phyloP scores from a whole-genome alignment of 2,113 vertebrate genomes.

The Brachyhypopomus occidentalis region DNA sequence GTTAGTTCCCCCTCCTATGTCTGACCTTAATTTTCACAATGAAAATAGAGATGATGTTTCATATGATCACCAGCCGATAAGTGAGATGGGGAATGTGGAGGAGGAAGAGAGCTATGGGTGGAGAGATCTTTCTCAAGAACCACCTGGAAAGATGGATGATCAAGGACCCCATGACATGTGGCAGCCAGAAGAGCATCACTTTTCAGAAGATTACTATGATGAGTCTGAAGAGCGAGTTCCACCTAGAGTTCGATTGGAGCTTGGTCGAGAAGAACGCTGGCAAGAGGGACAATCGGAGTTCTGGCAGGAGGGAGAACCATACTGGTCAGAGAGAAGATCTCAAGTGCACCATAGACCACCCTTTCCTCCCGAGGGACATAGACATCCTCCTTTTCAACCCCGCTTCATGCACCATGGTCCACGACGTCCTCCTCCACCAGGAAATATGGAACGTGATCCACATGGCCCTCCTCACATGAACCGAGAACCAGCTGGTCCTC shows the following conservation, averaged over 20 bases:
- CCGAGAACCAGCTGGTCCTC: slow-evolving; percentile 66
- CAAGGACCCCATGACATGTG: slow-evolving; percentile 66
- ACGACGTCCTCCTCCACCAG: slow-evolving; percentile 67
- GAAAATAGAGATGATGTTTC: slow-evolving; percentile 47
- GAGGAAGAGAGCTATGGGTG: slow-evolving; percentile 66
- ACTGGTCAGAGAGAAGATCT: slow-evolving; percentile 82
- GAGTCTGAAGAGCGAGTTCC: slow-evolving; percentile 70
- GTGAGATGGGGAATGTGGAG: slow-evolving; percentile 51
- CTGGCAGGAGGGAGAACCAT: slow-evolving; percentile 79
- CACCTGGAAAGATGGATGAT: slow-evolving; percentile 66
- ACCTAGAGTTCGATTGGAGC: slow-evolving; percentile 70
- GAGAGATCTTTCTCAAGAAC: slow-evolving; percentile 69
- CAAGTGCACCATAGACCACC: slow-evolving; percentile 74
- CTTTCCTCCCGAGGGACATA: slow-evolving; percentile 69
- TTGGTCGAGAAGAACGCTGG: slow-evolving; percentile 81
- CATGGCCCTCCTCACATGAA: slow-evolving; percentile 58
- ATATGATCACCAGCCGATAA: slow-evolving; percentile 68
- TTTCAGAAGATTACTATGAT: slow-evolving; percentile 73
- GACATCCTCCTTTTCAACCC: slow-evolving; percentile 78
- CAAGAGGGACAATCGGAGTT: slow-evolving; percentile 81
- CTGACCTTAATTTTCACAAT: slow-evolving; percentile 34
- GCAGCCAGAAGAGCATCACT: slow-evolving; percentile 80
- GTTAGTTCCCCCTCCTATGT: slow-evolving; percentile 29
- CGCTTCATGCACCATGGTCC: slow-evolving; percentile 71
- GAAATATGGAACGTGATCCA: slow-evolving; percentile 61